Evolutionary conservation across 2,113 vertebrate genomes (phyloP).

Genomic region (Microcebus tavaratra): DNA sequence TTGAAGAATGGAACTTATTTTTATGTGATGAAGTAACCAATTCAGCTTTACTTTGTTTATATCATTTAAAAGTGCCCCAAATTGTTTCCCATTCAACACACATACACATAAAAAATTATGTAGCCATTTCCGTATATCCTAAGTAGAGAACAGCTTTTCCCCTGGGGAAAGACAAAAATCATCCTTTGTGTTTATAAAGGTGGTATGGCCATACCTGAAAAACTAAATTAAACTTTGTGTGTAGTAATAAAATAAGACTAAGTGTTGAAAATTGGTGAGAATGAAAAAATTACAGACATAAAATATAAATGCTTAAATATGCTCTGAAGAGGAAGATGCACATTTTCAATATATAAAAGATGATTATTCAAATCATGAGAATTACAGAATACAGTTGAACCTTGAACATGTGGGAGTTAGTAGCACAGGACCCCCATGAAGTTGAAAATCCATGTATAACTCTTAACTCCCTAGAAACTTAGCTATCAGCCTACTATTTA

Average conservation of each 20-base stretch:
- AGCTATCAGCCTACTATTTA: background rate
- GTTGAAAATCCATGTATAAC: background rate
- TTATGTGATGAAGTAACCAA: background rate
- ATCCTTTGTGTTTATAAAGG: background rate
- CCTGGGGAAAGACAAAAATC: background rate
- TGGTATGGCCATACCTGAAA: background rate
- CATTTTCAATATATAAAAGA: background rate
- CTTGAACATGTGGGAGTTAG: background rate
- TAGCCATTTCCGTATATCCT: background rate
- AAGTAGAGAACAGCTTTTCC: background rate
- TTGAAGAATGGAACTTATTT: constrained; percentile 7
- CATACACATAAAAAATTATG: background rate
- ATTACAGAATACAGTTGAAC: background rate
- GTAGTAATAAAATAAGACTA: background rate
- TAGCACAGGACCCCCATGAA: too few species aligned
- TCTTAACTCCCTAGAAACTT: background rate
- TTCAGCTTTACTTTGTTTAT: background rate
- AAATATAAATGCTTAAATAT: background rate
- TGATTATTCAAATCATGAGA: background rate
- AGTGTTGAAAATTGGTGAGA: background rate
- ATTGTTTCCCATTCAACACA: background rate
- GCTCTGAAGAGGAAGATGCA: background rate
- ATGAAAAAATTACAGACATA: background rate
- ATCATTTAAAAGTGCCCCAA: background rate
- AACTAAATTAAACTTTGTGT: background rate